Percentiles rank a stretch among this genome's conserved stretches.
These are phyloP conservation scores for Microdon myrmicae DNA, from an alignment of 2,888 invertebrate genomes.

Conservation along the genomic window DNA sequence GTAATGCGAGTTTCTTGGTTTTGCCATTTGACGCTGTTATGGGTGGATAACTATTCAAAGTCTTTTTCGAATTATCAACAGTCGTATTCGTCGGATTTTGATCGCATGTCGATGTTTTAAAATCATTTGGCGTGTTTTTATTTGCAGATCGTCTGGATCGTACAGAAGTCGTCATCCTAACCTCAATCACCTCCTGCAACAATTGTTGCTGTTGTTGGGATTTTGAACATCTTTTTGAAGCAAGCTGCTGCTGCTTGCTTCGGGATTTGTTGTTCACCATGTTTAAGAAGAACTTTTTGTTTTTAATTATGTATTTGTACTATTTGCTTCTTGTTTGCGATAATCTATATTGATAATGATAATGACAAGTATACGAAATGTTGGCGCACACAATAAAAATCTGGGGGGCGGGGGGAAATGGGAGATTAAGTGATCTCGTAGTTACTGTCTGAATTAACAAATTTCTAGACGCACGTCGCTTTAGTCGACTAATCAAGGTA, in stretches of 20 bases:
- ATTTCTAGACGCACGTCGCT: no score
- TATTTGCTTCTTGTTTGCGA: conserved; percentile 1
- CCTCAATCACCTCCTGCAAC: no score
- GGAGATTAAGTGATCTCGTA: no score
- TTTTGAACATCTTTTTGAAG: conserved; percentile 17
- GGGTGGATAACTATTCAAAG: conserved; percentile 42
- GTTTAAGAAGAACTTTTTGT: background rate
- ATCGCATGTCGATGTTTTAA: conserved; percentile 6
- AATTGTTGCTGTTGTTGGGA: conserved; percentile 33
- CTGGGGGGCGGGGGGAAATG: no score
- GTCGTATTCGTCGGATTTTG: no score
- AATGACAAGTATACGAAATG: conserved; percentile 1
- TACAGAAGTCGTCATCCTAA: no score
- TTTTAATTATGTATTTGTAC: background rate
- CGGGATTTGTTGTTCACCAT: conserved; percentile 40
- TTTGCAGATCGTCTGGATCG: conserved; percentile 34
- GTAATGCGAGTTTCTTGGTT: conserved; percentile 6
- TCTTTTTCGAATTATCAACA: no score
- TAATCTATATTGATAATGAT: conserved; percentile 1
- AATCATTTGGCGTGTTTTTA: conserved; percentile 8
- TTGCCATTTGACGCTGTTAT: conserved; percentile 43
- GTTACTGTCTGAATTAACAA: no score
- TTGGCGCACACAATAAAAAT: background rate
- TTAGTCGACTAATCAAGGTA: conserved; percentile 22
- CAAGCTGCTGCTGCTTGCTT: conserved; percentile 28